Evolutionary conservation across 2,113 vertebrate species (phyloP).

Genomic region (Nycticorax nycticorax): DNA sequence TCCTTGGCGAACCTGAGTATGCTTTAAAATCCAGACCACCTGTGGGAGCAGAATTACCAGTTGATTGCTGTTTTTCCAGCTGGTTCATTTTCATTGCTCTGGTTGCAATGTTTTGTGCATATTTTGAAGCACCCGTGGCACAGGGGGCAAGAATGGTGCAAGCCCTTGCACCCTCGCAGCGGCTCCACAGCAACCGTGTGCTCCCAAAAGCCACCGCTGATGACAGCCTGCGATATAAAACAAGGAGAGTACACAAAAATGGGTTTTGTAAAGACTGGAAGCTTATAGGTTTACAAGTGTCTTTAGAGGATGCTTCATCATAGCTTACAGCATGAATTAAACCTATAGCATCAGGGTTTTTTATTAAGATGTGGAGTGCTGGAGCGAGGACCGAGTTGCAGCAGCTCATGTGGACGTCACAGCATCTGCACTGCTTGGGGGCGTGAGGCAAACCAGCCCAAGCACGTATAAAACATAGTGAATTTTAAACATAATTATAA

Average conservation of each 20-base stretch:
- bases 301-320: neutral
- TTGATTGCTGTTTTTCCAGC: neutral
- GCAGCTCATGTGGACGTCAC: neutral
- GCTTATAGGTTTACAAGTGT: neutral
- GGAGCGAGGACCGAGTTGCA: neutral
- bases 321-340: neutral
- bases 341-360: fast-evolving
- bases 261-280: neutral
- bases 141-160: neutral
- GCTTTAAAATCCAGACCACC: neutral
- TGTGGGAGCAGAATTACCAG: neutral
- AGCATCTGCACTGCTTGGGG: neutral
- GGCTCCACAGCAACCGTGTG: neutral
- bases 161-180: neutral
- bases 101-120: neutral
- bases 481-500: neutral
- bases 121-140: neutral
- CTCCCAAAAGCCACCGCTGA: neutral
- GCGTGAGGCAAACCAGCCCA: neutral
- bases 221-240: neutral
- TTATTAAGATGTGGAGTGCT: neutral
- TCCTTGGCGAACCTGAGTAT: neutral
- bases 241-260: neutral
- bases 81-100: neutral
- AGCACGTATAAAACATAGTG: neutral